phyloP scores from a whole-genome alignment of 2,113 vertebrate genomes.

The Mirza zaza region DNA sequence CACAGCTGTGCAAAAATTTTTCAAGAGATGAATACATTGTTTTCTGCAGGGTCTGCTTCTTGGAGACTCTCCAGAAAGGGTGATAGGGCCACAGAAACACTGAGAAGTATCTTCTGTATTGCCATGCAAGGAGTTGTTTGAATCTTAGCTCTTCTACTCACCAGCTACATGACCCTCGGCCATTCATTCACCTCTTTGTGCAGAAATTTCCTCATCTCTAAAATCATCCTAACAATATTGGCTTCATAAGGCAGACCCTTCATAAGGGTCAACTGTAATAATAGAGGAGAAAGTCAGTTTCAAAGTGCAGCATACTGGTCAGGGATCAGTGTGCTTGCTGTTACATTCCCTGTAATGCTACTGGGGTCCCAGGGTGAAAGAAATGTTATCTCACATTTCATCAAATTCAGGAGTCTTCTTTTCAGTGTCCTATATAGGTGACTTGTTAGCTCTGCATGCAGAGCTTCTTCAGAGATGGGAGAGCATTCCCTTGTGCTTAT shows the following conservation, averaged over 20 bases:
- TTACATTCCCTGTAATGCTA: background rate
- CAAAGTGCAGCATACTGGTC: background rate
- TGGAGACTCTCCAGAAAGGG: background rate
- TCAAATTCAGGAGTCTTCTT: background rate
- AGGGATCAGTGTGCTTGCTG: background rate
- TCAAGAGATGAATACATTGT: conserved; percentile 52
- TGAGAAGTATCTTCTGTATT: conserved; percentile 6
- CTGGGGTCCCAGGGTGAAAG: background rate
- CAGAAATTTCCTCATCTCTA: conserved; percentile 39
- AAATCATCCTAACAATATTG: background rate
- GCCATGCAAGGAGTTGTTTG: background rate
- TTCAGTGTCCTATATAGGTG: background rate
- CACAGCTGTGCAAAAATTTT: conserved; percentile 66
- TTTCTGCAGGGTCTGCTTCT: conserved; percentile 22
- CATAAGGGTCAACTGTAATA: background rate
- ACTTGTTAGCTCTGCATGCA: background rate
- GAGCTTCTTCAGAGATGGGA: background rate
- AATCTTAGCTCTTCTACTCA: background rate
- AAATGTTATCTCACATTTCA: background rate
- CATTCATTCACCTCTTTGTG: background rate
- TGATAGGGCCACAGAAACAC: conserved; percentile 32
- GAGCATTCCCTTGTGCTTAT: background rate
- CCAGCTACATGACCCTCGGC: background rate
- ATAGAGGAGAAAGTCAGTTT: background rate
- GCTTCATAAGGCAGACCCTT: background rate